Evolutionary conservation across 2,888 invertebrate genomes (phyloP), one percentile per base, ranked within the genome.

Genomic region (Lacanobia oleracea): DNA sequence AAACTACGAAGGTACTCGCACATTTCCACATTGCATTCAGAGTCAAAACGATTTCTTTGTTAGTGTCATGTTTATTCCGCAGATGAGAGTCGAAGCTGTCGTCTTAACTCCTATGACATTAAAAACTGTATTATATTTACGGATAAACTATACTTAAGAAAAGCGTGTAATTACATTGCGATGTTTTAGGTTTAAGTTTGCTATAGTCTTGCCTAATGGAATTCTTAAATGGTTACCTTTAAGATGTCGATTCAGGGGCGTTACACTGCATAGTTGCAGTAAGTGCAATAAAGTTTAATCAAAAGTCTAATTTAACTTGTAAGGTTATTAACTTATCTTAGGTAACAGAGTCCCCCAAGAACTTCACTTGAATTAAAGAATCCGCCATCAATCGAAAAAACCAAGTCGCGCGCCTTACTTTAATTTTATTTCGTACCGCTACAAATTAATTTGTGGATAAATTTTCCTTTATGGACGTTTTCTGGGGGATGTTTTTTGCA

Each of bases 371-470:
- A 65, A 64, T 59, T 69, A 73, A 77, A 72, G 67, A 63, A 68
- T 79, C 66, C 61, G 48, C 72, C 77, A 79, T 85, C 79, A 80
- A 68, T 79, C 70, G 67, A 72, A 60, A 62, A 69, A 73, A 71
- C 53, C 69, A 82, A 77, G 77, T 71, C 74, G 50, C 65, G 61
- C 72, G 69, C 72, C 50, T 89, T 86, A 82, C 85, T 91, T 91
- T 91, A 91, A 93, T 92, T 93, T 93, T 89, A 93, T 93, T 92
- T 91, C 56, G 77, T 85, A 78, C 85, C 86, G 90, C 85, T 91
- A 90, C 94, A 95, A 96, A 95, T 96, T 96, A 95, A 96, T 96
- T 96, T 95, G 93, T 90, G 93, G 94, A 95, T 95, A 95, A 95
- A 95, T 96, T 95, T 94, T 92, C 93, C 90, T 94, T 93, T 94